phyloP scores from a whole-genome alignment of 2,113 vertebrate genomes.

The Patagioenas fasciata region DNA sequence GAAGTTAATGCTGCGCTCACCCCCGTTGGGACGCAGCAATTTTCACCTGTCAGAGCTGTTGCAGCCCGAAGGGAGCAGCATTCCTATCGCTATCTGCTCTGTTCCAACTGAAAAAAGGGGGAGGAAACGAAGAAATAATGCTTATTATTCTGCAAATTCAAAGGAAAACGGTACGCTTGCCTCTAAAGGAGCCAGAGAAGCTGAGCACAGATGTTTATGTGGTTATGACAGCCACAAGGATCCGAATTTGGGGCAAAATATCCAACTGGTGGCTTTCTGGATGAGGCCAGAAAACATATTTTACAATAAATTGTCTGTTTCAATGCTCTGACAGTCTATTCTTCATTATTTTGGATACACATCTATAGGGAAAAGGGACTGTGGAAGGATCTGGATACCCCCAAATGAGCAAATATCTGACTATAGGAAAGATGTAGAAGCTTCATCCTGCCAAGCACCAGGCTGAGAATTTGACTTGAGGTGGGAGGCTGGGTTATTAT shows the following conservation, averaged over 20 bases:
- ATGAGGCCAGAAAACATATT: not conserved
- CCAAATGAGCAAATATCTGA: not conserved
- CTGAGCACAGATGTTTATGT: rapidly evolving
- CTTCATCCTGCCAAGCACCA: not conserved
- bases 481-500: too few species aligned
- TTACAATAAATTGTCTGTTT: not conserved
- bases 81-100: not conserved
- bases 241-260: not conserved
- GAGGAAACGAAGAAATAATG: not conserved
- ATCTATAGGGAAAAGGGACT: not conserved
- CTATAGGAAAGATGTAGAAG: not conserved
- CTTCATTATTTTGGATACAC: rapidly evolving
- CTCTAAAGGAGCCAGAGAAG: not conserved
- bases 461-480: not conserved
- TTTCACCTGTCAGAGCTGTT: not conserved
- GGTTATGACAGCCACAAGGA: too few species aligned
- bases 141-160: not conserved
- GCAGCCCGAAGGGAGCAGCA: not conserved
- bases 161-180: not conserved
- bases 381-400: not conserved
- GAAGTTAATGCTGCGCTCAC: not conserved
- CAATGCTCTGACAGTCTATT: not conserved
- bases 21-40: not conserved
- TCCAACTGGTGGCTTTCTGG: not conserved
- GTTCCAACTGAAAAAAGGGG: not conserved